A percentile compares a stretch with the other conserved stretches of the same genome.
Conservation (phyloP, 2,113 vertebrate genomes). For the Mellivora capensis region DNA sequence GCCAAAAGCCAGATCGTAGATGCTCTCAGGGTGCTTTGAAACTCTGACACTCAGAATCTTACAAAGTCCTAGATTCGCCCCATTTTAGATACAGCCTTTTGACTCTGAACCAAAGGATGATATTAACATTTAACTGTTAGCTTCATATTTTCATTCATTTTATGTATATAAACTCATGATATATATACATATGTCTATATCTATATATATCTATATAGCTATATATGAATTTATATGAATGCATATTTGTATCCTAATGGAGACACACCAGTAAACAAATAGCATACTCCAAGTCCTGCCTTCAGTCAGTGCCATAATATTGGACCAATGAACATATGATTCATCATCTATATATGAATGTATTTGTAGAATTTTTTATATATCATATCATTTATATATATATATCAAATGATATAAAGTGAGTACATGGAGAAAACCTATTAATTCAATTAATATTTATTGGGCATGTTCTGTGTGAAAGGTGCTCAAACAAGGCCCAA, state of each 20-base stretch:
- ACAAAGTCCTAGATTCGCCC: neutral
- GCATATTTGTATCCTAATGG: neutral
- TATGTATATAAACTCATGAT: neutral
- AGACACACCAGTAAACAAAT: neutral
- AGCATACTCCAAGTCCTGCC: neutral
- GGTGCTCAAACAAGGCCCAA: neutral
- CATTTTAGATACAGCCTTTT: neutral
- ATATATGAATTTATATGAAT: neutral
- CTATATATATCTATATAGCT: neutral
- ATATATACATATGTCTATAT: too few species aligned
- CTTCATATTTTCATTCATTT: neutral
- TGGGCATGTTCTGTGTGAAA: neutral
- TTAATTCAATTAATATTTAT: neutral
- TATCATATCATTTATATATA: neutral
- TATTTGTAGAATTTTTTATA: too few species aligned
- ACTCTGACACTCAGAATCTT: neutral
- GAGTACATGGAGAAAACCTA: neutral
- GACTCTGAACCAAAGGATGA: neutral
- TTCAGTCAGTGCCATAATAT: neutral
- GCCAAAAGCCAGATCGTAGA: neutral
- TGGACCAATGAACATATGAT: neutral
- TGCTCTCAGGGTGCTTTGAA: neutral
- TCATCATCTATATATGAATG: neutral
- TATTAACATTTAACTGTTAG: neutral
- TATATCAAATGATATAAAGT: neutral